A percentile compares a stretch with the other conserved stretches of the same genome.
These are phyloP conservation scores for Adoxophyes honmai DNA, from an alignment of 1,140 invertebrate genomes.

Conservation along the genomic window DNA sequence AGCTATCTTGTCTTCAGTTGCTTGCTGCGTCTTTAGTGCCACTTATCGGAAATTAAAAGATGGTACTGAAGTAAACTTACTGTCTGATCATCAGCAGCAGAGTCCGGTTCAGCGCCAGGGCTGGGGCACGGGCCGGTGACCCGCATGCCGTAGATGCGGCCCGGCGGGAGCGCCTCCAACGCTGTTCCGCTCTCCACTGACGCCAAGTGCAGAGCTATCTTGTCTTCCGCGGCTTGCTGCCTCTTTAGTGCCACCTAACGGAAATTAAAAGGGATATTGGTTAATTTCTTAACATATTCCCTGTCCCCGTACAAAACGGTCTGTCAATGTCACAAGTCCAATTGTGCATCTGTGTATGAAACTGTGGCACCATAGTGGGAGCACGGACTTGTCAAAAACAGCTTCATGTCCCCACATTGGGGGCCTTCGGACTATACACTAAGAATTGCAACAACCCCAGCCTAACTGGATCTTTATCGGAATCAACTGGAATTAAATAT, in stretches of 20 bases:
- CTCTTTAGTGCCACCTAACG: conserved; percentile 97
- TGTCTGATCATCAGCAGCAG: conserved; percentile 52
- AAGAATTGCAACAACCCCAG: too few species aligned
- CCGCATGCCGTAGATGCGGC: conserved; percentile 92
- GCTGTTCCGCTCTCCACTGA: conserved; percentile 91
- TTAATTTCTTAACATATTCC: too few species aligned
- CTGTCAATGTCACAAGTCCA: too few species aligned
- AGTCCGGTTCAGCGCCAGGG: conserved; percentile 59
- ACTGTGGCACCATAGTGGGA: too few species aligned
- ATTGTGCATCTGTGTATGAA: too few species aligned
- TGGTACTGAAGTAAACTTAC: conserved; percentile 33
- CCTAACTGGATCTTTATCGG: too few species aligned
- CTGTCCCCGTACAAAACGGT: too few species aligned
- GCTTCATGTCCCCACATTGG: too few species aligned
- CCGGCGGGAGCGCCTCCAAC: conserved; percentile 90
- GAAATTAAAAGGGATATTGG: background rate
- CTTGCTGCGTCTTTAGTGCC: conserved; percentile 97
- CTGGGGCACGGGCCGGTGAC: conserved; percentile 81
- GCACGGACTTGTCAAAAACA: too few species aligned
- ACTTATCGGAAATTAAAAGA: conserved; percentile 80
- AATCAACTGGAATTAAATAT: too few species aligned
- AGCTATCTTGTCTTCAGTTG: conserved; percentile 97
- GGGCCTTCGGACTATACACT: too few species aligned
- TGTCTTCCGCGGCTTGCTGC: conserved; percentile 98
- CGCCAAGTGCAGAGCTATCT: conserved; percentile 93